Evolutionary conservation across 2,888 invertebrate genomes (phyloP).

Genomic region (Cylloceria caligata): DNA sequence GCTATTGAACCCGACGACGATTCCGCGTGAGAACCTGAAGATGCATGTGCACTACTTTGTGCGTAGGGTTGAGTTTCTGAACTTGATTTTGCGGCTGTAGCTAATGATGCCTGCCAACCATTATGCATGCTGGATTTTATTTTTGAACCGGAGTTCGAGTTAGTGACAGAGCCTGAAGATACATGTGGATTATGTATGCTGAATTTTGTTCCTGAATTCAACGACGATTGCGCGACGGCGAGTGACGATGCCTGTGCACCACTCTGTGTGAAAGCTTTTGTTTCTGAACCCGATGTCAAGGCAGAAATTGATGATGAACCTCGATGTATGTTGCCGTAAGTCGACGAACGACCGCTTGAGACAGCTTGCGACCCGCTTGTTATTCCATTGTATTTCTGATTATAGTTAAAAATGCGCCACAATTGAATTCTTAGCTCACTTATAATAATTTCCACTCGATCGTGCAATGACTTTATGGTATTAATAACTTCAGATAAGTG

Average conservation of each 20-base stretch:
- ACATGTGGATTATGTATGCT: background rate
- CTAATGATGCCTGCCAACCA: background rate
- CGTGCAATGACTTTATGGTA: constrained; percentile 20
- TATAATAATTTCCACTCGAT: background rate
- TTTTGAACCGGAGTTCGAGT: background rate
- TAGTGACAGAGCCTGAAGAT: background rate
- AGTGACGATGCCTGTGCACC: background rate
- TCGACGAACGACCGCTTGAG: background rate
- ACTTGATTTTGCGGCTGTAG: background rate
- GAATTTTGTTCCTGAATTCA: background rate
- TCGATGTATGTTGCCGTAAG: background rate
- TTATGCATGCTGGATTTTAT: background rate
- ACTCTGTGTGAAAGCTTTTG: background rate
- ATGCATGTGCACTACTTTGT: background rate
- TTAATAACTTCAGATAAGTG: background rate
- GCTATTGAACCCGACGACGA: background rate
- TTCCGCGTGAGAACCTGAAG: background rate
- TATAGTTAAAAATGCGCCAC: background rate
- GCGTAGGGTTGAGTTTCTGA: background rate
- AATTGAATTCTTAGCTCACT: background rate
- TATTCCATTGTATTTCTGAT: background rate
- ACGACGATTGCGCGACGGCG: background rate
- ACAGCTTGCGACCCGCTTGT: background rate
- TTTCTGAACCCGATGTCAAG: background rate
- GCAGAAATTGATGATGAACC: background rate